phyloP scores from a whole-genome alignment of 64 coral and sea anemone species.

The Cladopsammia gracilis region DNA sequence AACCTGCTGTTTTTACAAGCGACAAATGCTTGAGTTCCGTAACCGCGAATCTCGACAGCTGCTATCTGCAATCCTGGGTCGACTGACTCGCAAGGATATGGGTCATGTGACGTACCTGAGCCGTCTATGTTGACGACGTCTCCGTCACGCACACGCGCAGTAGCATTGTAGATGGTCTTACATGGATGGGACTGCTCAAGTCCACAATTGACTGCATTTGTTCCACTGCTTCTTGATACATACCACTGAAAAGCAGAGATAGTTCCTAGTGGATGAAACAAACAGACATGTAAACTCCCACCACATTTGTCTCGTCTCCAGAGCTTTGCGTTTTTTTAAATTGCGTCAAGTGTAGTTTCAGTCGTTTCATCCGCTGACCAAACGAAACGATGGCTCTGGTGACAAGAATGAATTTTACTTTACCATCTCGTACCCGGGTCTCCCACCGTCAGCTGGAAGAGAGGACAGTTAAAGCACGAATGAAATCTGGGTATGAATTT shows the following conservation, averaged over 20 bases:
- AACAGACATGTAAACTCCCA: no score
- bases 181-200: neutral
- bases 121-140: constrained; percentile 64
- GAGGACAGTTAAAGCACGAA: no score
- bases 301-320: no score
- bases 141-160: neutral
- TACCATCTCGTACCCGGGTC: no score
- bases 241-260: neutral
- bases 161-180: constrained; percentile 3
- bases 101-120: constrained; percentile 13
- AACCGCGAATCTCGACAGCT: neutral
- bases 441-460: no score
- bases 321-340: no score
- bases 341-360: no score
- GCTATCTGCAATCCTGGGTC: neutral
- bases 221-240: constrained; percentile 40
- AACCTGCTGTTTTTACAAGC: neutral
- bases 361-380: no score
- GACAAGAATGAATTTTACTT: no score
- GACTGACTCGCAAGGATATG: constrained; percentile 16
- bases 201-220: neutral
- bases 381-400: no score
- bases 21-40: neutral
- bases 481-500: no score
- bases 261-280: neutral